Evolutionary conservation across 2,797 vertebrate genomes (phyloP).

Genomic region (Rhinichthys osculus): DNA sequence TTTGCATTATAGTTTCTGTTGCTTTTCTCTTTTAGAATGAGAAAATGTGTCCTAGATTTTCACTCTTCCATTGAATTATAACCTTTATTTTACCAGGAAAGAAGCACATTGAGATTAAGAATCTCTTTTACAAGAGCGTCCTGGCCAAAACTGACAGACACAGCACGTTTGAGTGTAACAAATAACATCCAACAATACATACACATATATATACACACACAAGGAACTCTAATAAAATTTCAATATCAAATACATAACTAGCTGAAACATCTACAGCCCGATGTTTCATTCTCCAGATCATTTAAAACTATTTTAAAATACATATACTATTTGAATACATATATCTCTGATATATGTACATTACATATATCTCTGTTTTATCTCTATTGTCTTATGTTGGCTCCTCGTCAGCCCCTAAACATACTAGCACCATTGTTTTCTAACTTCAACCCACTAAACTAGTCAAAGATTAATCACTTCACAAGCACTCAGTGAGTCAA

Average conservation of each 20-base stretch:
- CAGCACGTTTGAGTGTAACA: no score
- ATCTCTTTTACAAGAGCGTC: no score
- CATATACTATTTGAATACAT: neutral
- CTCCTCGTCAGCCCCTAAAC: conserved; percentile 32
- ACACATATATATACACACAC: no score
- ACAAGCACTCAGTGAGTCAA: conserved; percentile 64
- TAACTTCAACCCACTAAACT: conserved; percentile 42
- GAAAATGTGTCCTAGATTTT: neutral
- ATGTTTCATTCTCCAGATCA: no score
- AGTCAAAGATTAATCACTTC: conserved; percentile 48
- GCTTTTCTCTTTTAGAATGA: conserved; percentile 10
- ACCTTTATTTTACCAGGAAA: no score
- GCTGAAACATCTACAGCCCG: no score
- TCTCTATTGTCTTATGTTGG: conserved; percentile 17
- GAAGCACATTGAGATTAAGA: no score
- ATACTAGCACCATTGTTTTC: conserved; percentile 54
- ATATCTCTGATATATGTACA: neutral
- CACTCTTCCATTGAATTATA: neutral
- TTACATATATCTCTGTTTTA: neutral
- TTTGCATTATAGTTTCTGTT: neutral
- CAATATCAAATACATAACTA: no score
- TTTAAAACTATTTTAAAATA: no score
- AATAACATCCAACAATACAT: no score
- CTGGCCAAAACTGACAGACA: no score
- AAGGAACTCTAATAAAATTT: no score